Percentiles rank a stretch among this genome's conserved stretches.
phyloP scores from a whole-genome alignment of 2,888 invertebrate genomes.

The Cotesia congregata region DNA sequence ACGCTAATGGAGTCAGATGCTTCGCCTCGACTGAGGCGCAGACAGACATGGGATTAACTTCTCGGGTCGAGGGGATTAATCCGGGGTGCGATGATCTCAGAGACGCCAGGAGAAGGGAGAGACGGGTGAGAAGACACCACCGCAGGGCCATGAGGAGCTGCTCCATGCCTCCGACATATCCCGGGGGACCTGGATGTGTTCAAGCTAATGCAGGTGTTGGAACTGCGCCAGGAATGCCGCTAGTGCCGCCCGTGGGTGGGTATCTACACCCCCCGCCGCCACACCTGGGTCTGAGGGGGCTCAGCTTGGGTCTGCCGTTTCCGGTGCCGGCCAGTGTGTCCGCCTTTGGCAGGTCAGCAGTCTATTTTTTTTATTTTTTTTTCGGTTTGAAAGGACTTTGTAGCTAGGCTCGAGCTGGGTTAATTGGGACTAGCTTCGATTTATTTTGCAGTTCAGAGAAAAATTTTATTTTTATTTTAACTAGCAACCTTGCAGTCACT shows the following conservation, averaged over 20 bases:
- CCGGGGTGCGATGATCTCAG: constrained; percentile 56
- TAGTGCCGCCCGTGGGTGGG: constrained; percentile 59
- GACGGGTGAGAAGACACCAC: constrained; percentile 62
- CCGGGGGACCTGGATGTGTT: constrained; percentile 51
- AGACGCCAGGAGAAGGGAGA: constrained; percentile 63
- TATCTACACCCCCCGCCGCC: constrained; percentile 67
- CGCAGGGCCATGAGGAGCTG: constrained; percentile 63
- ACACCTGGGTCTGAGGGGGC: constrained; percentile 66
- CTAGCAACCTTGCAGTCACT: too few relatives aligned
- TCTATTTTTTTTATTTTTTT: constrained; percentile 3
- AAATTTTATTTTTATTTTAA: too few relatives aligned
- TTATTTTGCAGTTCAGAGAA: too few relatives aligned
- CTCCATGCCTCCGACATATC: constrained; percentile 64
- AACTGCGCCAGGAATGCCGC: constrained; percentile 53
- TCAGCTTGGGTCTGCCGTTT: constrained; percentile 66
- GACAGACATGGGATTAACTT: constrained; percentile 56
- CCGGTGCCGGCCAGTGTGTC: constrained; percentile 67
- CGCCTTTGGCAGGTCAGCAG: constrained; percentile 67
- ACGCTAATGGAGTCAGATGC: constrained; percentile 47
- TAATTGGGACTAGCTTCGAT: too few relatives aligned
- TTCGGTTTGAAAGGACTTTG: neutral
- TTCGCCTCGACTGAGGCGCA: constrained; percentile 68
- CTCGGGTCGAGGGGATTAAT: constrained; percentile 36
- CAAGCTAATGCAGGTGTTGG: constrained; percentile 48
- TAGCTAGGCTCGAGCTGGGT: too few relatives aligned